These are phyloP conservation scores for Drosophila nikananu DNA, from an alignment of 1,140 invertebrate genomes.

Conservation along the genomic window DNA sequence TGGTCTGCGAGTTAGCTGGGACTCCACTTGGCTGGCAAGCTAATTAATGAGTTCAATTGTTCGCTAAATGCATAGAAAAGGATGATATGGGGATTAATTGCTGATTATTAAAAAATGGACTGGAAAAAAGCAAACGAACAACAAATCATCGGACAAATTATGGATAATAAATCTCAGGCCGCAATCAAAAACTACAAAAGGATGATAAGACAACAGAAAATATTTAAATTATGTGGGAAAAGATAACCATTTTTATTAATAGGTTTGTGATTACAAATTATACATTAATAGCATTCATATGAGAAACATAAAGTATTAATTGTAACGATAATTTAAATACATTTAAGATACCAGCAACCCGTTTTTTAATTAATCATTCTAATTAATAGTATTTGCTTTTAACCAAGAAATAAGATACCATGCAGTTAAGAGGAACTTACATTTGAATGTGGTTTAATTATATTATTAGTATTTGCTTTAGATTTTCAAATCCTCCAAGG, in stretches of 20 bases:
- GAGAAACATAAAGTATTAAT: background rate
- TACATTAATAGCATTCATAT: background rate
- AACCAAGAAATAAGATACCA: background rate
- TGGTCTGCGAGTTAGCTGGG: constrained; percentile 42
- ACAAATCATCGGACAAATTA: constrained; percentile 20
- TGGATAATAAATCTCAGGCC: background rate
- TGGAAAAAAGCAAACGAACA: background rate
- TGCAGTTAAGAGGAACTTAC: background rate
- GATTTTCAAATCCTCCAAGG: background rate
- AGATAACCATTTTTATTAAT: background rate
- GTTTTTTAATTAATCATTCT: background rate
- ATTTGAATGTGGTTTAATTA: background rate
- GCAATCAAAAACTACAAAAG: background rate
- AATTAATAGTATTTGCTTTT: background rate
- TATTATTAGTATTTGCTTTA: background rate
- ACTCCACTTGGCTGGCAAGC: constrained; percentile 22
- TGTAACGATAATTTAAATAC: background rate
- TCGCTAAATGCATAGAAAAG: constrained; percentile 13
- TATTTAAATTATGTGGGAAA: constrained; percentile 2
- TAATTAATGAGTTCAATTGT: constrained; percentile 69
- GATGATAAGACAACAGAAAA: background rate
- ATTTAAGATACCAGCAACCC: background rate
- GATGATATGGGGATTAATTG: constrained; percentile 26
- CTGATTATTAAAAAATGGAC: constrained; percentile 11
- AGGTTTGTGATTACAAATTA: constrained; percentile 2